Percentiles rank a stretch among this genome's conserved stretches.
Evolutionary conservation across 1,140 invertebrate genomes (phyloP).

Genomic region (roundworm (Caenorhabditis elegans)): DNA sequence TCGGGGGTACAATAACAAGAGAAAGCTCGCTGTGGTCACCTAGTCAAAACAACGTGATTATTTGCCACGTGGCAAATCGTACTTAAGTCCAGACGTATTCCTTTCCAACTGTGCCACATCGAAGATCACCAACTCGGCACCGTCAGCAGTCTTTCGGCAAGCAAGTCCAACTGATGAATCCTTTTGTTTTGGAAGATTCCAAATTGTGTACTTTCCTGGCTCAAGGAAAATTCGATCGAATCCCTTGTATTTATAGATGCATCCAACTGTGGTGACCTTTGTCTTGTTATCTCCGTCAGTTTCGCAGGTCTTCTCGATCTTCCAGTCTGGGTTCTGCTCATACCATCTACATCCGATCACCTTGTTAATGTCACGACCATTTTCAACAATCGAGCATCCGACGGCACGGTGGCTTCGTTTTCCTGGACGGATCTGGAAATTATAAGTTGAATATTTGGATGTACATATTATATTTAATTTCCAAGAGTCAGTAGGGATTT

Average conservation of each 20-base stretch:
- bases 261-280: conserved; percentile 45
- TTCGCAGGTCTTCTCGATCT: conserved; percentile 50
- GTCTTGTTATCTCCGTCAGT: conserved; percentile 38
- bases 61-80: conserved; percentile 47
- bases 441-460: too few relatives aligned
- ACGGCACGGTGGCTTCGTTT: conserved; percentile 44
- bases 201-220: conserved; percentile 49
- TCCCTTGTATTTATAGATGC: conserved; percentile 50
- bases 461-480: too few relatives aligned
- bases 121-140: conserved; percentile 39
- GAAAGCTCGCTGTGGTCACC: too few relatives aligned
- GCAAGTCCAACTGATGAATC: conserved; percentile 38
- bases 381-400: conserved; percentile 41
- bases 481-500: too few relatives aligned
- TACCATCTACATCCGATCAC: conserved; percentile 54
- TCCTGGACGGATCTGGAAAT: conserved; percentile 40
- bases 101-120: conserved; percentile 30
- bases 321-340: conserved; percentile 38
- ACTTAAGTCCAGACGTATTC: conserved; percentile 37
- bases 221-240: conserved; percentile 49
- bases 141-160: conserved; percentile 41
- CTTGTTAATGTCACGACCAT: conserved; percentile 42
- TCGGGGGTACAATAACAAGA: too few relatives aligned
- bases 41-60: background rate
- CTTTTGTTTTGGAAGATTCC: conserved; percentile 42